Base-by-base conservation (phyloP, 2,113 vertebrate genomes). In the Petromus typicus region DNA sequence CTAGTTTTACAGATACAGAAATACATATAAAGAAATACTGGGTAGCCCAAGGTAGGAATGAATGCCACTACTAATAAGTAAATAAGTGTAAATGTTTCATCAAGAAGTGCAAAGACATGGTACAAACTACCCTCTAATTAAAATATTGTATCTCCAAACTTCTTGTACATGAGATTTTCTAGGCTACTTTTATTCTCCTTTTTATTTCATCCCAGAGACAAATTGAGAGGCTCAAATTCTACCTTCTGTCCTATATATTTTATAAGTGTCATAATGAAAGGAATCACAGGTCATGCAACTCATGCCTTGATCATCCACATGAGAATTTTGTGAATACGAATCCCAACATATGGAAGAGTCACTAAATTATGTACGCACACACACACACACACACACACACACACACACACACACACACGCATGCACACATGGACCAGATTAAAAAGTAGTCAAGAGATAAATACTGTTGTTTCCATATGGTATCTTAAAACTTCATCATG, bases 241-340 rank as follows among this genome's bases (percentile, higher is more conserved):
- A 16, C 66, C 34, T 67, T 67, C 80, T 64, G 22, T 37, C 10
- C 5, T 94, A 14, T 67, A 18, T 63, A n/a, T 69, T 83, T 64
- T 63, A 30, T 48, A 79, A 67, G 43, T 69, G 9, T 6, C 9
- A 82, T 48, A 37, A 86, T 80, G 45, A 84, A 83, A 94, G 5
- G 0, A 59, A 82, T 83, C 45, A 79, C 34, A 63, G 34, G 12
- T 89, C 37, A 79, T 1, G 80, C 45, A 79, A 82, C 63, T 82
- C 37, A 75, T 13, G 73, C n/a, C 32, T 59, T 71, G 37, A 48
- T n/a, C 20, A 61, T 96, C 95, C 43, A 71, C 40, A 73, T 23
- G 4, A 56, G 40, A 94, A 85, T 85, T 94, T 20, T 89, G 40
- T 27, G 81, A 81, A 76, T 82, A 2, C 7, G 56, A 95, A 94